Percentiles rank a stretch among this genome's conserved stretches.
Evolutionary conservation across 2,113 vertebrate genomes (phyloP).

Genomic region (Chunga burmeisteri): DNA sequence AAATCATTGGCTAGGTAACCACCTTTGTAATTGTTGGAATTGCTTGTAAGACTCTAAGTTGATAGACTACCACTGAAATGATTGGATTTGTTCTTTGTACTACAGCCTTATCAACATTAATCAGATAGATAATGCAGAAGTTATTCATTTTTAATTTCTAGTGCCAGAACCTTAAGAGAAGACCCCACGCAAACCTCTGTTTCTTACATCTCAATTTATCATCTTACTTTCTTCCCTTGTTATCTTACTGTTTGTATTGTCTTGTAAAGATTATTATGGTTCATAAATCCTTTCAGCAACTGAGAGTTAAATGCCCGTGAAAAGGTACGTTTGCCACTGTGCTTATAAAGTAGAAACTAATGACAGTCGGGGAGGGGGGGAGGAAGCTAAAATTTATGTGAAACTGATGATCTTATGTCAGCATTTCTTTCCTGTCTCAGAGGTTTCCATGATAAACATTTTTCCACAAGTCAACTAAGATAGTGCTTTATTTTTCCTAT

Average conservation of each 20-base stretch:
- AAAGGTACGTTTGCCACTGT: neutral
- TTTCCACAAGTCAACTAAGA: neutral
- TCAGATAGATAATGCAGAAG: neutral
- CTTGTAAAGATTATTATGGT: slow-evolving; percentile 19
- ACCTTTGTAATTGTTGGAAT: neutral
- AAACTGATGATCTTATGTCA: neutral
- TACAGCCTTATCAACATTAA: neutral
- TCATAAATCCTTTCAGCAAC: slow-evolving; percentile 45
- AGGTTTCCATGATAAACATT: neutral
- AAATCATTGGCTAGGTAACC: neutral
- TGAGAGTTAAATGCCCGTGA: slow-evolving; percentile 5
- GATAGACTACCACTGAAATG: neutral
- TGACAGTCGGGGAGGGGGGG: neutral
- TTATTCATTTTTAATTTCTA: neutral
- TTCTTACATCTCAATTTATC: slow-evolving; percentile 18
- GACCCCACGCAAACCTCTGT: neutral
- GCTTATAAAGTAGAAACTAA: neutral
- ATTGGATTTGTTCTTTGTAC: neutral
- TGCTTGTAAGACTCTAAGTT: neutral
- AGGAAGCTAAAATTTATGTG: neutral
- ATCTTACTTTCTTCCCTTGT: neutral
- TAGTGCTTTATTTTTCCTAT: neutral
- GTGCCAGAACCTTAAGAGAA: neutral
- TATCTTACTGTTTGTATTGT: neutral
- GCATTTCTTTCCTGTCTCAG: neutral